Evolutionary conservation across 2,113 vertebrate species (phyloP), one percentile per base, ranked within the genome.

Genomic region (Eira barbara): DNA sequence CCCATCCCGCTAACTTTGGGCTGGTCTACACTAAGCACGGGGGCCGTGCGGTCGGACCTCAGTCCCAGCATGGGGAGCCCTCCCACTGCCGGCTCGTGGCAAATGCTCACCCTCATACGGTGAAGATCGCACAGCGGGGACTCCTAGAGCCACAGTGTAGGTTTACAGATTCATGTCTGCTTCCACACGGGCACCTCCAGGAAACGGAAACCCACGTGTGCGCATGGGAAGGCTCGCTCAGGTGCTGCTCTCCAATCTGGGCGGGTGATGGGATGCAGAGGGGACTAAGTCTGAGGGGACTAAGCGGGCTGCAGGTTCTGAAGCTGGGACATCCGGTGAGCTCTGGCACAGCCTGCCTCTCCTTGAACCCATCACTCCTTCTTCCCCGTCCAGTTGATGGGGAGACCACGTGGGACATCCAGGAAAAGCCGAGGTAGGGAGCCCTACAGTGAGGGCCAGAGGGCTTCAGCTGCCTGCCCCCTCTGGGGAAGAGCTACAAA

Each of bases 381-480:
- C 71, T 27, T 87, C 71, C 34, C 39, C 31, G 15, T 29, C 61
- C 78, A 99, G 99, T 99, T 47, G 99, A 99, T 98, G 98, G 99
- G 98, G 99, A 99, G 98, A 99, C 99, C 98, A 99, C 99, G 97
- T 99, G 4, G 99, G 99, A 99, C 96, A 98, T 99, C 98, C 99
- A 99, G 98, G 99, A 99, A 98, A 99, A 99, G 98, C 98, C 99
- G 90, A 99, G 99, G 98, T 99, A 98, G 1, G 98, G 99, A 95
- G 99, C 99, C 97, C 97, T 99, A 99, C 99, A 99, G 99, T 96
- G 99, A 99, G 98, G 99, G 99, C 29, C 99, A 99, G 99, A 99
- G 99, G 99, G 99, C 99, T 95, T 98, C 98, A 91, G 99, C 99
- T 79, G 98, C 99, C 96, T 99, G 99, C 94, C 99, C 99, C 61